Percentiles rank a stretch among this genome's conserved stretches.
These are phyloP conservation scores for Ernsta delagoae DNA, from an alignment of 2,888 invertebrate genomes.

Conservation along the genomic window DNA sequence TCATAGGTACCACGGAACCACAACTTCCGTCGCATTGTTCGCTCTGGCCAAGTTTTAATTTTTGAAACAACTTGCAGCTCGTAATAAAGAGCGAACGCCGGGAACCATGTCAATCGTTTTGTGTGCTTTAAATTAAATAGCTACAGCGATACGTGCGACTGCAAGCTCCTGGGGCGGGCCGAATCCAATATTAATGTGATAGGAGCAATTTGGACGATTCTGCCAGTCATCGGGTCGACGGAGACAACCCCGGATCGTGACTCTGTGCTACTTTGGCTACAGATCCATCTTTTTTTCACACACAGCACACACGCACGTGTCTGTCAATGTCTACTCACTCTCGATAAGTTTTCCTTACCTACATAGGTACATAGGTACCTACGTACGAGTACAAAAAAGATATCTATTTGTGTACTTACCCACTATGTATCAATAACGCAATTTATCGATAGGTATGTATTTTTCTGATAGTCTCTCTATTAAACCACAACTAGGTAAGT, in stretches of 20 bases:
- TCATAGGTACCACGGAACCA: conserved; percentile 28
- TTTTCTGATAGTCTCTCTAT: no score
- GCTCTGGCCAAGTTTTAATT: conserved; percentile 44
- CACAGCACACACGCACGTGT: neutral
- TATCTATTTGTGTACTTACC: no score
- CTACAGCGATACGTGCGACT: conserved; percentile 35
- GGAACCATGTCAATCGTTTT: conserved; percentile 78
- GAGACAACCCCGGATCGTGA: conserved; percentile 30
- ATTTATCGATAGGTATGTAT: no score
- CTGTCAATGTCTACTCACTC: no score
- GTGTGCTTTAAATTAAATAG: conserved; percentile 81
- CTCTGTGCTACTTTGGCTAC: conserved; percentile 25
- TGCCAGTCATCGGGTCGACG: conserved; percentile 69
- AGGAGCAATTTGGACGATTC: conserved; percentile 71
- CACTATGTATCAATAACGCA: no score
- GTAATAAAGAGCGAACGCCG: conserved; percentile 68
- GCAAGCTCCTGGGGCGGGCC: conserved; percentile 54
- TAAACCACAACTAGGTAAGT: no score
- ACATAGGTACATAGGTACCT: no score
- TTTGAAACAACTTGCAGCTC: conserved; percentile 64
- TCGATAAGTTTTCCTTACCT: neutral
- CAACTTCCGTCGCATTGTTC: neutral
- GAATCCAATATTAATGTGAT: conserved; percentile 70
- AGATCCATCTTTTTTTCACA: conserved; percentile 19
- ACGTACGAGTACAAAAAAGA: no score